A percentile compares a stretch with the other conserved stretches of the same genome.
Evolutionary conservation across 2,888 invertebrate species (phyloP).

Genomic region (Gisinianus flammeolus): DNA sequence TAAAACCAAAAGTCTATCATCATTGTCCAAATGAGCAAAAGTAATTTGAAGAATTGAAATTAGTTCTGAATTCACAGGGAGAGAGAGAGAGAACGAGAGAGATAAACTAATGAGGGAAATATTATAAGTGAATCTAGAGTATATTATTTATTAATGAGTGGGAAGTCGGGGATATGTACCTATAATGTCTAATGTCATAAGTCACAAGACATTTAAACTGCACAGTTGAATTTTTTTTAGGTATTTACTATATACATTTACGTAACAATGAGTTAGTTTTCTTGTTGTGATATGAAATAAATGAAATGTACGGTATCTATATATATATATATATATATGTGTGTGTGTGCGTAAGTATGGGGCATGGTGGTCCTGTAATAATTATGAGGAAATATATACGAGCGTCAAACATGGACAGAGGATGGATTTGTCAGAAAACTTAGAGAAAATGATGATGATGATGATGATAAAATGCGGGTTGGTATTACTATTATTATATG

Average conservation of each 20-base stretch:
- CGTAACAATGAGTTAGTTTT: background rate
- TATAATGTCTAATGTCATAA: background rate
- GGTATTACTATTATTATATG: no score
- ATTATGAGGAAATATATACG: background rate
- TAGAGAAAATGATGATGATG: background rate
- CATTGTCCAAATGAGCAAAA: slow-evolving; percentile 15
- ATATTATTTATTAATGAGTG: slow-evolving; percentile 1
- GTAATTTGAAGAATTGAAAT: slow-evolving; percentile 18
- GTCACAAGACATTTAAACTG: background rate
- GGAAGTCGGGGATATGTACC: background rate
- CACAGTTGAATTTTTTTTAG: background rate
- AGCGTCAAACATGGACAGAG: background rate
- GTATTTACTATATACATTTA: no score
- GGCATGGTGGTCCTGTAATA: background rate
- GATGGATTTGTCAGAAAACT: background rate
- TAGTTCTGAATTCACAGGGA: slow-evolving; percentile 4
- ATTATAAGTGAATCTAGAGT: background rate
- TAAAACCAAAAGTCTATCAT: background rate
- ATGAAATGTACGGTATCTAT: background rate
- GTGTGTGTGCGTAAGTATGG: background rate
- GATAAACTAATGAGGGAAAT: slow-evolving; percentile 30
- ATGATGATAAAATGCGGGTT: slow-evolving; percentile 16
- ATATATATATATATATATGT: slow-evolving; percentile 6
- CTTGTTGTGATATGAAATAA: background rate
- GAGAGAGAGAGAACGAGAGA: slow-evolving; percentile 1